Evolutionary conservation across 2,888 invertebrate species (phyloP), one percentile per base, ranked within the genome.

Genomic region (Cryptocephalus moraei): DNA sequence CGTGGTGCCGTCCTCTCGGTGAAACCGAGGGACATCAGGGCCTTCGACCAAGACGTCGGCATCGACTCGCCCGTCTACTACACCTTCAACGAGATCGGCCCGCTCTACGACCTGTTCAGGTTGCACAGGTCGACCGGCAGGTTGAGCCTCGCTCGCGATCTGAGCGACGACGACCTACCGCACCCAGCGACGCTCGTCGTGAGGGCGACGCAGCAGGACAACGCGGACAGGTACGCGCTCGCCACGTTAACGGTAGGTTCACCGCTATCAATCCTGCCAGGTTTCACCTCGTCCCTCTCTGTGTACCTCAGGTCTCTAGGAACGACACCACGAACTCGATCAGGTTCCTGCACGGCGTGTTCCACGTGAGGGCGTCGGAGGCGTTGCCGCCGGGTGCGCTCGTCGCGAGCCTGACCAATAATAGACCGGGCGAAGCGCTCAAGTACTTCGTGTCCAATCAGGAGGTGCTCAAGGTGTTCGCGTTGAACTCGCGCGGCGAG

Each of bases 151-250:
- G 75, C 77, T 32, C 74, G 75, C 43, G 73, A 74, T 43, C 69
- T 86, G 45, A 73, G 78, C 36, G 77, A 77, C 46, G 75, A 75
- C 43, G 82, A 82, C 53, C 70, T 86, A 8, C 66, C 75, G 9
- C 80, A 82, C 57, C 85, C 90, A 0, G 79, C 84, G 33, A 91
- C 90, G 1, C 72, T 91, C 34, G 88, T 91, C 43, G 79, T 91
- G 12, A 84, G 87, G 73, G 87, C 84, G 56, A 69, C 68, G 6
- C 71, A 71, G 52, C 71, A 86, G 79, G 91, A 93, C 71, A 93
- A 93, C 74, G 74, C 84, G 0, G 92, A 92, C 73, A 80, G 91
- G 45, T 60, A 91, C 67, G 89, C 92, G 1, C 73, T 93, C 49
- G 84, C 89, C 1, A 91, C 92, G 0, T 75, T 93, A 45, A 80